These are phyloP conservation scores for Thaleichthys pacificus DNA, from an alignment of 2,797 vertebrate genomes.

Conservation along the genomic window DNA sequence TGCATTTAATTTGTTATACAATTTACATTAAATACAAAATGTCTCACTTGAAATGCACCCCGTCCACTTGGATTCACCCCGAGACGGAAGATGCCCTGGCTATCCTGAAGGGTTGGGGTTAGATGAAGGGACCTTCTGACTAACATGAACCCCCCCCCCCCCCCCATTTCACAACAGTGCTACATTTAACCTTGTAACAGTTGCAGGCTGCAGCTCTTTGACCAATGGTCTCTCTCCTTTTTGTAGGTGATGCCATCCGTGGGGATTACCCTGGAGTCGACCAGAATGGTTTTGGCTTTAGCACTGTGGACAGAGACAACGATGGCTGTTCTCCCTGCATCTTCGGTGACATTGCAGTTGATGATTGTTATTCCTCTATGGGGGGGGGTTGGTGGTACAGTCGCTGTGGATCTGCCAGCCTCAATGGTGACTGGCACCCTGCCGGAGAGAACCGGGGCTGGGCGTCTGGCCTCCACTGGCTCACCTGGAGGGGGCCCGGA, in stretches of 20 bases:
- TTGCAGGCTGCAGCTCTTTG: too few relatives aligned
- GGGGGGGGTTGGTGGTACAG: constrained; percentile 70
- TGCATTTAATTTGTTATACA: too few relatives aligned
- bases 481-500: constrained; percentile 42
- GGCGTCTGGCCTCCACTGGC: constrained; percentile 55
- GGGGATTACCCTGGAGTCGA: constrained; percentile 32
- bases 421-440: constrained; percentile 62
- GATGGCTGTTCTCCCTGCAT: constrained; percentile 62
- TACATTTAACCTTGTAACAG: too few relatives aligned
- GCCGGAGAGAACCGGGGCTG: constrained; percentile 33
- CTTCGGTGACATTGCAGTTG: constrained; percentile 44
- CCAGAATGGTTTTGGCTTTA: constrained; percentile 69
- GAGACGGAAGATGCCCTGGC: too few relatives aligned
- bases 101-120: too few relatives aligned
- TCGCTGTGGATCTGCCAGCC: constrained; percentile 60
- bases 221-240: not conserved
- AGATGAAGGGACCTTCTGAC: too few relatives aligned
- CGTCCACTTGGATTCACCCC: not conserved
- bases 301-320: constrained; percentile 59
- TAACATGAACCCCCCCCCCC: too few relatives aligned
- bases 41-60: too few relatives aligned
- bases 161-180: too few relatives aligned
- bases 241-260: constrained; percentile 59
- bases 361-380: not conserved
- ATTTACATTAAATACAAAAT: too few relatives aligned